These are phyloP conservation scores for Oncorhynchus gorbuscha DNA, from an alignment of 2,113 vertebrate species.

Conservation along the genomic window DNA sequence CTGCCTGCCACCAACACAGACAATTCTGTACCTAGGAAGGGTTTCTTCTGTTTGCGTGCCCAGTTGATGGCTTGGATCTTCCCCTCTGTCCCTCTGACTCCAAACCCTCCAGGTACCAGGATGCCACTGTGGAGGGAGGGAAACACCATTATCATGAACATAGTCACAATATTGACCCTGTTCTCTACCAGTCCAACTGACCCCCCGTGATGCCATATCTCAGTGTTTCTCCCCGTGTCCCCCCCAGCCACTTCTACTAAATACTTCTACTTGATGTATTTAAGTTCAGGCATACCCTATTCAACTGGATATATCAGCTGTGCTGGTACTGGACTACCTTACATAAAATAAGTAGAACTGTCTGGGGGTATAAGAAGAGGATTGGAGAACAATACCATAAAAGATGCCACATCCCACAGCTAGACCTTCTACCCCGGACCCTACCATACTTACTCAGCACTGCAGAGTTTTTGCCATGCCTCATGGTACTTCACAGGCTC, in stretches of 20 bases:
- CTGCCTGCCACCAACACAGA: neutral
- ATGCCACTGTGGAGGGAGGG: conserved; percentile 76
- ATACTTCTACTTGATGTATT: too few relatives aligned
- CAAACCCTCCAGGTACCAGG: conserved; percentile 94
- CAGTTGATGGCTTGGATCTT: conserved; percentile 95
- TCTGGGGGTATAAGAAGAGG: too few relatives aligned
- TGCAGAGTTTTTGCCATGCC: conserved; percentile 96
- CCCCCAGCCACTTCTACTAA: too few relatives aligned
- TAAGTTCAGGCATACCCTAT: too few relatives aligned
- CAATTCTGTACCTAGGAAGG: conserved; percentile 83
- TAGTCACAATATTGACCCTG: neutral
- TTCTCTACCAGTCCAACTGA: too few relatives aligned
- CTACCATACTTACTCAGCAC: conserved; percentile 83
- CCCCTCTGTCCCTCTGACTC: conserved; percentile 93
- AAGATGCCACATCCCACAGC: neutral
- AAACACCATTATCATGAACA: neutral
- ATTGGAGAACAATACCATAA: neutral
- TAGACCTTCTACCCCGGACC: neutral
- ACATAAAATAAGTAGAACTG: too few relatives aligned
- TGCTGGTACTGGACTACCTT: too few relatives aligned
- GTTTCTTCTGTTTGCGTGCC: conserved; percentile 95
- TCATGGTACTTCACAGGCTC: conserved; percentile 95
- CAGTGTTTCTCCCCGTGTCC: too few relatives aligned
- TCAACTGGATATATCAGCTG: too few relatives aligned
- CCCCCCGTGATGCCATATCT: too few relatives aligned